Base-by-base conservation (phyloP, 2,888 invertebrate species). In the Myopa tessellatipennis region DNA sequence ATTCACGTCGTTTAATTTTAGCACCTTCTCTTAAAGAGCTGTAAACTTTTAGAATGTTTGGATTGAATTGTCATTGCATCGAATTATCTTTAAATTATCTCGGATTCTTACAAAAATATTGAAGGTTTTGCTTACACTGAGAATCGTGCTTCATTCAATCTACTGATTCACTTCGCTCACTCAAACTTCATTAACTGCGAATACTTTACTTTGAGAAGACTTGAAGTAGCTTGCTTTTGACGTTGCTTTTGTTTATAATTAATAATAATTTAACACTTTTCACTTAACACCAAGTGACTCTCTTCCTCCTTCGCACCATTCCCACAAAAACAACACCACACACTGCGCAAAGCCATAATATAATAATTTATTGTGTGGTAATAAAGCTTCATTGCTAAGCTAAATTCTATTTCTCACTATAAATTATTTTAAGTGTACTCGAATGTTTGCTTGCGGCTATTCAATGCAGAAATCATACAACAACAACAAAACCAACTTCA, bases 351-450 rank as follows among this genome's bases (percentile, higher is more conserved):
- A 16, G 10, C 68, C 10, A 52, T 18, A 60, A 40, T 67, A 52
- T 18, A 60, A 40, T 67, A 68, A 75, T 75, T 75, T 68, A 75
- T 55, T 26, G 18, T n/a, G 58, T 26, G 68, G 68, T 68, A 68
- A 40, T 75, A 68, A 75, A 45, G 45, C 68, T 75, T 75, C n/a
- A 75, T 75, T 75, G n/a, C 68, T 68, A 40, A 16, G 68, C 55
- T 38, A 18, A 68, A 58, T 61, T 75, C 58, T 68, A 75, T 75
- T 60, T 68, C 26, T 75, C 40, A 18, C 45, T 55, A 68, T 75
- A 75, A 75, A 75, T 67, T 75, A 68, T 67, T 36, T 40, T 38
- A 40, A 65, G 8, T n/a, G 18, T 14, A 36, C 58, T 55, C 63
- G 67, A 75, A 67, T 68, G 68, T 18, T 61, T 73, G 45, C 75